Percentiles rank a stretch among this genome's conserved stretches.
Evolutionary conservation across 2,888 invertebrate species (phyloP).

Genomic region (Heliconius cydno): DNA sequence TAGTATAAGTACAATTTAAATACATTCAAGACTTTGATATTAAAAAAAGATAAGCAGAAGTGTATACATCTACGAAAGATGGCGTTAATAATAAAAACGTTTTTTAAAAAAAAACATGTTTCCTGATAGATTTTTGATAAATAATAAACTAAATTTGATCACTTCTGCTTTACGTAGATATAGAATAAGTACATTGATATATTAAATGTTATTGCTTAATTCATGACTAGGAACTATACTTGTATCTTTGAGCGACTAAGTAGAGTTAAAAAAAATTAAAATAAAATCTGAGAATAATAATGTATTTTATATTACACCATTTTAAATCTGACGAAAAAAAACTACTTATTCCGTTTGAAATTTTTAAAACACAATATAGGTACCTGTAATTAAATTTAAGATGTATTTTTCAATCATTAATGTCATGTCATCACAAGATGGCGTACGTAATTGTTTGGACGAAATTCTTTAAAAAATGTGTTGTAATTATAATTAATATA

Average conservation of each 20-base stretch:
- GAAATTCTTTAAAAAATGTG: neutral
- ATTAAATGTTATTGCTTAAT: slow-evolving; percentile 21
- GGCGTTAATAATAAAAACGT: neutral
- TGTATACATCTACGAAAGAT: neutral
- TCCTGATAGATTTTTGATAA: neutral
- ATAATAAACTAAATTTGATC: neutral
- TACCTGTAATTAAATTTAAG: too few species aligned
- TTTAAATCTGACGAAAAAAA: too few species aligned
- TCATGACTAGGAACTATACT: slow-evolving; percentile 33
- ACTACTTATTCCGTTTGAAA: too few species aligned
- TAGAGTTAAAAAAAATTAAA: neutral
- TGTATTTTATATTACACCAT: too few species aligned
- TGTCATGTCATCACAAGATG: slow-evolving; percentile 3
- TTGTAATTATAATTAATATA: neutral
- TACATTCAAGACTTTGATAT: neutral
- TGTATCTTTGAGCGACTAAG: slow-evolving; percentile 4
- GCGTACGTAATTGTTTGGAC: neutral
- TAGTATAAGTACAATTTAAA: neutral
- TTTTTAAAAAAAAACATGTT: neutral
- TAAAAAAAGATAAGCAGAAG: neutral
- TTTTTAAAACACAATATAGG: too few species aligned
- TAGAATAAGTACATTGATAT: neutral
- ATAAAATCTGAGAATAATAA: neutral
- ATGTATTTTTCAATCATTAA: too few species aligned
- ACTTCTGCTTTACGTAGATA: slow-evolving; percentile 11